Evolutionary conservation across 2,113 vertebrate species (phyloP).

Genomic region (Tragelaphus buxtoni): DNA sequence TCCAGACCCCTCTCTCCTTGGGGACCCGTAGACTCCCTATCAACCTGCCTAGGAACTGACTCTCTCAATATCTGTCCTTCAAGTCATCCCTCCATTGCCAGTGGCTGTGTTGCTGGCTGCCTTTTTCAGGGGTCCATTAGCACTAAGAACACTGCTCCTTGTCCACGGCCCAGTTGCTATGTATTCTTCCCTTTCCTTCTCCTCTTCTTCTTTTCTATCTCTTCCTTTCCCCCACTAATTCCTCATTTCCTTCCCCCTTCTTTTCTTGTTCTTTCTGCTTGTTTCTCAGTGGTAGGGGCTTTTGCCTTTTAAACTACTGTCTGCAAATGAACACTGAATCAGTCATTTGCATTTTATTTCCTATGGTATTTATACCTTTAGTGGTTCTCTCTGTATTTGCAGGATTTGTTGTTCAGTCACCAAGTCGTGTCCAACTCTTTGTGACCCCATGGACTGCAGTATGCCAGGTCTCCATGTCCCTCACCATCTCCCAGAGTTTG

Average conservation of each 20-base stretch:
- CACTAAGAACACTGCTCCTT: neutral
- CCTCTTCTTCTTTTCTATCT: neutral
- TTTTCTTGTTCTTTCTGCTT: neutral
- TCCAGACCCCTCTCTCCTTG: no score
- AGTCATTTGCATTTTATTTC: neutral
- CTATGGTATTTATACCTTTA: neutral
- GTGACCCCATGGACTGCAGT: neutral
- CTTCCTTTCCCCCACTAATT: neutral
- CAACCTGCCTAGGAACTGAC: no score
- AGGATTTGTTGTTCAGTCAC: neutral
- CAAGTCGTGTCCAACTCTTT: neutral
- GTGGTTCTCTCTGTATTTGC: neutral
- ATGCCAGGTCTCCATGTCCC: neutral
- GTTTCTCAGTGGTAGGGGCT: neutral
- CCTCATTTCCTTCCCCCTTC: neutral
- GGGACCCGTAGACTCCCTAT: no score
- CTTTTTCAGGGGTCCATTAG: neutral
- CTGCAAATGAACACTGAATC: neutral
- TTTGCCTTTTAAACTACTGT: neutral
- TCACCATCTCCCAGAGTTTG: neutral
- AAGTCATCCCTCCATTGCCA: neutral
- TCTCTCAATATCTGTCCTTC: neutral
- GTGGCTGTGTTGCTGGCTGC: neutral
- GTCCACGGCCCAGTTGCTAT: neutral
- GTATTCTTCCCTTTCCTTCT: neutral